A percentile compares a stretch with the other conserved stretches of the same genome.
Conservation (phyloP, 2,113 vertebrate genomes). For the Oryzias celebensis region DNA sequence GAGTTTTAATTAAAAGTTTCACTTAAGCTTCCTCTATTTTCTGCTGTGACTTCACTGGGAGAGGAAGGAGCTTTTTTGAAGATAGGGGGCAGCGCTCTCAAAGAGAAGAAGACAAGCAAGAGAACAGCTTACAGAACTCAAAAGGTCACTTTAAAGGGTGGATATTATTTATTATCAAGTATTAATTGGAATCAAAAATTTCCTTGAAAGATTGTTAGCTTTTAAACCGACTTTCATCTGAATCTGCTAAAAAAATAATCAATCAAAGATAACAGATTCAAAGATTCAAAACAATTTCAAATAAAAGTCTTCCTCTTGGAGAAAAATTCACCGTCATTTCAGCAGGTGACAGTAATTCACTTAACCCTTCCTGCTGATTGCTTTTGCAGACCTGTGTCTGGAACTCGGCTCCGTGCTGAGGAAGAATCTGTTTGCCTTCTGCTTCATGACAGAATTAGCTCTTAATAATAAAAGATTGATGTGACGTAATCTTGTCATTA, state of each 20-base stretch:
- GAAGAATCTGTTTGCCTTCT: slow-evolving; percentile 45
- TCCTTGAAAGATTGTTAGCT: no score
- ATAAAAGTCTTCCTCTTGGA: background rate
- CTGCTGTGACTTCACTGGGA: slow-evolving; percentile 17
- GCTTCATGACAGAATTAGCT: slow-evolving; percentile 73
- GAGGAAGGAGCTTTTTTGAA: slow-evolving; percentile 12
- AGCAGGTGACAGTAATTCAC: slow-evolving; percentile 5
- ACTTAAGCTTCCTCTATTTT: slow-evolving; percentile 16
- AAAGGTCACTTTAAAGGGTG: background rate
- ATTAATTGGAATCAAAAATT: no score
- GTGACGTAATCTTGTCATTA: slow-evolving; percentile 79
- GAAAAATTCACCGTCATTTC: background rate
- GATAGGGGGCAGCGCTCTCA: slow-evolving; percentile 78
- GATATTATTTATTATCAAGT: no score
- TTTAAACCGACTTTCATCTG: no score
- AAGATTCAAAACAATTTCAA: no score
- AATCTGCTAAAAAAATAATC: no score
- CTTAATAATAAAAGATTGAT: slow-evolving; percentile 83
- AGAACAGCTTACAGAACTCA: slow-evolving; percentile 4
- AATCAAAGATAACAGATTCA: no score
- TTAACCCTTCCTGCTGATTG: slow-evolving; percentile 3
- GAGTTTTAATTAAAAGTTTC: slow-evolving; percentile 58
- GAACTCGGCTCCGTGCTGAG: slow-evolving; percentile 34
- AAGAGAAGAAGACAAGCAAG: slow-evolving; percentile 42
- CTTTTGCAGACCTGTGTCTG: slow-evolving; percentile 37